These are phyloP conservation scores for Isaurus tuberculatus DNA, from an alignment of 92 coral and sea anemone species.

Conservation along the genomic window DNA sequence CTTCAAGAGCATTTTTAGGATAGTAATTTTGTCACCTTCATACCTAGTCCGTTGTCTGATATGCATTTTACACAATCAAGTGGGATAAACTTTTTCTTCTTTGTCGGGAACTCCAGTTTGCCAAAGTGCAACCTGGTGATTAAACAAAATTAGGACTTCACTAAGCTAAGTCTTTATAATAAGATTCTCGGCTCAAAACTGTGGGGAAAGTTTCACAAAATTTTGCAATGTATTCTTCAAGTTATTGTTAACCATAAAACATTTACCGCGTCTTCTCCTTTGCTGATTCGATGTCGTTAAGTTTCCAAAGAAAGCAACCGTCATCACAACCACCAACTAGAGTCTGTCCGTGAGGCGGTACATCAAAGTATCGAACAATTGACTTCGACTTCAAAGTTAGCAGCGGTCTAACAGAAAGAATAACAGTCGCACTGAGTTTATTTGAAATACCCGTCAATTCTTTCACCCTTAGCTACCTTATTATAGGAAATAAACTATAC, in stretches of 20 bases:
- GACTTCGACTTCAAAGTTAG: slow-evolving; percentile 87
- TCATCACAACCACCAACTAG: slow-evolving; percentile 97
- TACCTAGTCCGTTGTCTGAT: slow-evolving; percentile 83
- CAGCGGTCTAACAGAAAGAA: slow-evolving; percentile 60
- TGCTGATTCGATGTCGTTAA: slow-evolving; percentile 65
- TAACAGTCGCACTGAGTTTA: neutral
- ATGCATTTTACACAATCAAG: slow-evolving; percentile 92
- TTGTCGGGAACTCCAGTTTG: slow-evolving; percentile 91
- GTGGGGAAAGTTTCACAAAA: too few relatives aligned
- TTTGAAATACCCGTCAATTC: too few relatives aligned
- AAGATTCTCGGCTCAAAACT: too few relatives aligned
- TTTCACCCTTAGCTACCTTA: neutral
- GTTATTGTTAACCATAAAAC: neutral
- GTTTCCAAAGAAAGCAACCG: slow-evolving; percentile 94
- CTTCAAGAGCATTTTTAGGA: neutral
- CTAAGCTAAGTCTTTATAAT: too few relatives aligned
- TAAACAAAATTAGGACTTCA: neutral
- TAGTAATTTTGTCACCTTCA: neutral
- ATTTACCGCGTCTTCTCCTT: slow-evolving; percentile 82
- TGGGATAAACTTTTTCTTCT: slow-evolving; percentile 77
- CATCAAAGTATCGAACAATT: slow-evolving; percentile 81
- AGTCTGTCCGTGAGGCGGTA: slow-evolving; percentile 91
- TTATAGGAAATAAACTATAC: too few relatives aligned
- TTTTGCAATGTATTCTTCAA: too few relatives aligned
- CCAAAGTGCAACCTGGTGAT: slow-evolving; percentile 74